Evolutionary conservation across 2,113 vertebrate species (phyloP).

Genomic region (Brevimyrus niger): DNA sequence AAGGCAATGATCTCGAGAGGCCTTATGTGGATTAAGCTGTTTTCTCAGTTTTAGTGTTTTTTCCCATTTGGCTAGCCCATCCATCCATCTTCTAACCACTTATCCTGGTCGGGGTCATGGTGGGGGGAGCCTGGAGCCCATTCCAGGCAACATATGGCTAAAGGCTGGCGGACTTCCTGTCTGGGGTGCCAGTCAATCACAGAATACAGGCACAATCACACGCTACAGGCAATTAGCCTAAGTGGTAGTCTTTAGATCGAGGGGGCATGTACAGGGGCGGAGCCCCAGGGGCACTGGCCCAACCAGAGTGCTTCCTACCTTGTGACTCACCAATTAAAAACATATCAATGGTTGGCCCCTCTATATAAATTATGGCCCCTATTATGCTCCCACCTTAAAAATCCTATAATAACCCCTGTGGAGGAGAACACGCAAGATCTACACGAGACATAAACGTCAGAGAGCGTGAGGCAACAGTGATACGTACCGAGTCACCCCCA

Average conservation of each 20-base stretch:
- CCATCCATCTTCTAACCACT: not conserved
- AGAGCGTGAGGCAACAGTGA: not conserved
- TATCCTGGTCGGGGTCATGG: not conserved
- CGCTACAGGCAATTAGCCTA: not conserved
- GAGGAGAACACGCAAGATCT: not conserved
- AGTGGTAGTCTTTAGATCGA: not conserved
- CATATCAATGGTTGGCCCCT: not conserved
- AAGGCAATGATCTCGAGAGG: constrained; percentile 23
- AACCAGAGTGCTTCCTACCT: not conserved
- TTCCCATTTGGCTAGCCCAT: not conserved
- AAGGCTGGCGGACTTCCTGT: not conserved
- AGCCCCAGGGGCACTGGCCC: not conserved
- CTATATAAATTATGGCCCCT: not conserved
- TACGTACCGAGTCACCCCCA: not conserved
- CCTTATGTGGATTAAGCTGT: constrained; percentile 44
- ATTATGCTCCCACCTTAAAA: not conserved
- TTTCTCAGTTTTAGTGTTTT: not conserved
- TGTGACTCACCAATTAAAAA: not conserved
- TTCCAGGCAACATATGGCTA: not conserved
- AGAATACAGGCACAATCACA: not conserved
- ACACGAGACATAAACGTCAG: not conserved
- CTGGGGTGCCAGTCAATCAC: not conserved
- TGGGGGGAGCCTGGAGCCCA: not conserved
- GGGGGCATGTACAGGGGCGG: not conserved
- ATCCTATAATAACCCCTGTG: not conserved